Conservation (phyloP, 1,140 invertebrate genomes). For the Ceratosolen fusciceps region DNA sequence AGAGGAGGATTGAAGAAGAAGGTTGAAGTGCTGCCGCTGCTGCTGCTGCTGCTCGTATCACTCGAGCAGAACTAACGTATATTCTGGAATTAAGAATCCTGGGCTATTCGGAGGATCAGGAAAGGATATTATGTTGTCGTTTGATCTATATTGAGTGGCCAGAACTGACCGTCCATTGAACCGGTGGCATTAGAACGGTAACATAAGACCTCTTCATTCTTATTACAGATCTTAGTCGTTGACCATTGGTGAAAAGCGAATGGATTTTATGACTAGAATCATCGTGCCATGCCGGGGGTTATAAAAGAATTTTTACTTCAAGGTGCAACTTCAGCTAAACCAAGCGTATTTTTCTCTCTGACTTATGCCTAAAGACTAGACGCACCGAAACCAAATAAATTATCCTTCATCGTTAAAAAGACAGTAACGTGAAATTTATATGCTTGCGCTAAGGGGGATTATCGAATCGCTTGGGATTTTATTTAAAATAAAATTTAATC, state of each 20-base stretch:
- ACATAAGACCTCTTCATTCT: neutral
- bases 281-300: no score
- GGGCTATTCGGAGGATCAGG: neutral
- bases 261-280: constrained; percentile 34
- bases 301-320: constrained; percentile 30
- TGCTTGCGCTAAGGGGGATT: no score
- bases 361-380: constrained; percentile 4
- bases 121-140: neutral
- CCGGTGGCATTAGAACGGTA: no score
- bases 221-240: neutral
- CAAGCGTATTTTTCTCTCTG: neutral
- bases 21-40: no score
- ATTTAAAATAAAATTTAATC: no score
- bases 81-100: neutral
- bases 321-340: neutral
- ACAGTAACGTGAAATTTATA: no score
- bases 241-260: neutral
- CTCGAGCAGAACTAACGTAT: no score
- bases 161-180: neutral
- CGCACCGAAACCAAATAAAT: no score
- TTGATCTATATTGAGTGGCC: neutral
- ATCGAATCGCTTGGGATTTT: no score
- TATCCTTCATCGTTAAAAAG: no score
- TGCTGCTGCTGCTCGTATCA: no score
- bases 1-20: no score